These are phyloP conservation scores for Atta colombica DNA, from an alignment of 1,140 invertebrate genomes.

Conservation along the genomic window DNA sequence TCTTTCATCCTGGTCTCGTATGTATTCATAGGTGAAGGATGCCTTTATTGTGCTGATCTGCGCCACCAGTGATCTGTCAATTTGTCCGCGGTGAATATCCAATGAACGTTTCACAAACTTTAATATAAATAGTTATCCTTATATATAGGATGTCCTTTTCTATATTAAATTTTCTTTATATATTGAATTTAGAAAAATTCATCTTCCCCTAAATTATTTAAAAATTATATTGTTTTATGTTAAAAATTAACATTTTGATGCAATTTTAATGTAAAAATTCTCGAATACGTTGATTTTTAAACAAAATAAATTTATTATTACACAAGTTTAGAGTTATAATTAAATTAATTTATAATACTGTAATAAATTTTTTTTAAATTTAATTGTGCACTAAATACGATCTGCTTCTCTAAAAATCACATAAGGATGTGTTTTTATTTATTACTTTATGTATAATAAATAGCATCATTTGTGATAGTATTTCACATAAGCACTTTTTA, in stretches of 20 bases:
- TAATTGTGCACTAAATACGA: not conserved
- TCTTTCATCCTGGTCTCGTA: constrained; percentile 71
- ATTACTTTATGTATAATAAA: not conserved
- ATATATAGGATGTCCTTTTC: not conserved
- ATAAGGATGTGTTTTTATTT: not conserved
- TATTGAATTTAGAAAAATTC: not conserved
- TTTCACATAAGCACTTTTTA: not conserved
- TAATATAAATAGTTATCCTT: not conserved
- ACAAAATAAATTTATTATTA: constrained; percentile 2
- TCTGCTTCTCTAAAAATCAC: not conserved
- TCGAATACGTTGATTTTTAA: not conserved
- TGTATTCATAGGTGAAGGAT: constrained; percentile 68
- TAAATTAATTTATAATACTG: not conserved
- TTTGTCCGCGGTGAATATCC: constrained; percentile 42
- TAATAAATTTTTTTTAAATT: not conserved
- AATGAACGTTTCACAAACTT: constrained; percentile 37
- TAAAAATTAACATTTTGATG: not conserved
- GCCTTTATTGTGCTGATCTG: constrained; percentile 22
- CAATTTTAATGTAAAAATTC: not conserved
- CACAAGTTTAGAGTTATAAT: not conserved
- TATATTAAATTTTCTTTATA: not conserved
- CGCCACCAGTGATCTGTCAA: constrained; percentile 48
- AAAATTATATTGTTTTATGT: not conserved
- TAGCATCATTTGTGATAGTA: not conserved
- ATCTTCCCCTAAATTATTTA: not conserved